Conservation (phyloP, 2,113 vertebrate species). For the Falco punctatus region DNA sequence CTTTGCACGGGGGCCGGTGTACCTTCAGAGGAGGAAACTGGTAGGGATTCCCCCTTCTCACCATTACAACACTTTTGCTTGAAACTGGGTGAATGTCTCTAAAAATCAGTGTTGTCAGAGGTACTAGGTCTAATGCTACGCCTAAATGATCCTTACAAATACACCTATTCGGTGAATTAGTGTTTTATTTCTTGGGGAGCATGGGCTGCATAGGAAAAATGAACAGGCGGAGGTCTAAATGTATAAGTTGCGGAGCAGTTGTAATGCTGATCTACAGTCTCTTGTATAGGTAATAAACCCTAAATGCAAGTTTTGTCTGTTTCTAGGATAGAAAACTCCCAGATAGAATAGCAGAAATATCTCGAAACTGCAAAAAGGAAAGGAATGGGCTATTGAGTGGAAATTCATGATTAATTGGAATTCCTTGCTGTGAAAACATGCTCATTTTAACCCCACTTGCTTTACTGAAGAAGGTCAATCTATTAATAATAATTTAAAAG, state of each 20-base stretch:
- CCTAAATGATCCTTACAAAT: not conserved
- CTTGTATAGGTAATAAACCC: not conserved
- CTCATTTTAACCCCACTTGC: rapidly evolving
- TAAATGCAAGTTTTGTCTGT: not conserved
- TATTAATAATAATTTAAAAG: not conserved
- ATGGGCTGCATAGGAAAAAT: not conserved
- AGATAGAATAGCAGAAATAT: not conserved
- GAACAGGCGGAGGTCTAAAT: not conserved
- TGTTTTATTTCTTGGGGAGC: not conserved
- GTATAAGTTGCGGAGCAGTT: not conserved
- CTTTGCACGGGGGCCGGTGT: not conserved
- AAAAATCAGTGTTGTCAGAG: not conserved
- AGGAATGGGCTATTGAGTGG: not conserved
- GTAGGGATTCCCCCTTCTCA: not conserved
- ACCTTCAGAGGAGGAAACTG: not conserved
- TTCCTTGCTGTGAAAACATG: not conserved
- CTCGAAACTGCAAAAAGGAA: not conserved
- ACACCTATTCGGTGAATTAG: not conserved
- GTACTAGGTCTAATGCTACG: not conserved
- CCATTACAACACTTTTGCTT: not conserved
- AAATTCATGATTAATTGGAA: not conserved
- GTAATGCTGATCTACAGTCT: not conserved
- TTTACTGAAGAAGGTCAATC: not conserved
- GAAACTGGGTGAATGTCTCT: not conserved
- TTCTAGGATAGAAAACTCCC: not conserved